Evolutionary conservation across 2,888 invertebrate genomes (phyloP), one percentile per base, ranked within the genome.

Genomic region (Philaethria dido): DNA sequence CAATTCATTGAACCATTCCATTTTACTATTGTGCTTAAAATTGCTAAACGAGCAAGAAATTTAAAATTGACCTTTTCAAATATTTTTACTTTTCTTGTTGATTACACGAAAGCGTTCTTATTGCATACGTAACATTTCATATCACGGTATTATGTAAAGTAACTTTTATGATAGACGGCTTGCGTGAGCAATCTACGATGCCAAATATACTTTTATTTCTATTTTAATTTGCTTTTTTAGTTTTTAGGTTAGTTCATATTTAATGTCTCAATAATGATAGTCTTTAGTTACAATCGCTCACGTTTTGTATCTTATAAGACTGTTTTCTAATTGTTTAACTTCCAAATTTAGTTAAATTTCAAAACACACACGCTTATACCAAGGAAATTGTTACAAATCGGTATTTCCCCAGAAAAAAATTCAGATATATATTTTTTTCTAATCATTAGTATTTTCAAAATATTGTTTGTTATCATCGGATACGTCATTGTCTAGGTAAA

Each of bases 131-230:
- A 64, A 64, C 55, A 18, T 48, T 59, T 33, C 25, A 64, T 67
- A 45, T 54, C 25, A 52, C 42, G 29, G 16, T 64, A 52, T 69
- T 69, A 61, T 66, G 66, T 63, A 66, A 66, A 69, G 33, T 60
- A 18, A 68, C 47, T 67, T 57, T 61, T 48, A 63, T 65, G 64
- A 65, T 68, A 22, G 66, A 33, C 42, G 42, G 55, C 62, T 69
- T 48, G 68, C 69, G 68, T 69, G 69, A 67, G 44, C 54, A 50
- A 64, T 67, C 60, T 63, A n/a, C 42, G 50, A 52, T 33, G 60
- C 59, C 55, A 44, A 54, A 45, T 48, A 57, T 47, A 65, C 42
- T 9, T 57, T 57, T 57, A 57, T 57, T 42, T 57, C 36, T 62
- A 29, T 25, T 54, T 44, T 57, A 42, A 62, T 55, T 25, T 50